Conservation (phyloP, 2,113 vertebrate species). For the Boulengeromyrus knoepffleri region DNA sequence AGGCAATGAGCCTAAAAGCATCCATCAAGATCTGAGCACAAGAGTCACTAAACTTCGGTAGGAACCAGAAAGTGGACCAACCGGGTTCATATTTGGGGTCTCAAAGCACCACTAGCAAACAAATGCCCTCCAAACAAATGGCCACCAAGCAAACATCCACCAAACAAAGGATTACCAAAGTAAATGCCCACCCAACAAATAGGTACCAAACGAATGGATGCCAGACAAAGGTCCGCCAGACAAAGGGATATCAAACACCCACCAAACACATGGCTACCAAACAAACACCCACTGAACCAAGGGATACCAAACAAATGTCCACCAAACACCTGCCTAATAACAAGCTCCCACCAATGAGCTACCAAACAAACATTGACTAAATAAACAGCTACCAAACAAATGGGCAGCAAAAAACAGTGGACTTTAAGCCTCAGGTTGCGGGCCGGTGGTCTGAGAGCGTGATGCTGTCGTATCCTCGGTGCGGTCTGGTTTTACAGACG, state of each 20-base stretch:
- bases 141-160: background rate
- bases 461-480: background rate
- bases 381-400: background rate
- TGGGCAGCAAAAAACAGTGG: background rate
- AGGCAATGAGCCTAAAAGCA: background rate
- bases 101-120: background rate
- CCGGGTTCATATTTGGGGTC: background rate
- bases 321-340: background rate
- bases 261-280: too few species aligned
- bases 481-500: background rate
- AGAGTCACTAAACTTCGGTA: background rate
- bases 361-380: background rate
- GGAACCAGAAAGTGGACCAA: background rate
- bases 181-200: background rate
- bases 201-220: background rate
- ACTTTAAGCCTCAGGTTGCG: background rate
- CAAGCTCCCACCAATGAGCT: too few species aligned
- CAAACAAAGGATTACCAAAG: background rate
- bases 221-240: background rate
- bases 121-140: background rate
- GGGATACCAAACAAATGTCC: background rate
- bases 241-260: too few species aligned
- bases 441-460: background rate
- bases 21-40: background rate
- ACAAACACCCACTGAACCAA: too few species aligned